Conservation (phyloP, 2,888 invertebrate genomes). For the Acleris holmiana region DNA sequence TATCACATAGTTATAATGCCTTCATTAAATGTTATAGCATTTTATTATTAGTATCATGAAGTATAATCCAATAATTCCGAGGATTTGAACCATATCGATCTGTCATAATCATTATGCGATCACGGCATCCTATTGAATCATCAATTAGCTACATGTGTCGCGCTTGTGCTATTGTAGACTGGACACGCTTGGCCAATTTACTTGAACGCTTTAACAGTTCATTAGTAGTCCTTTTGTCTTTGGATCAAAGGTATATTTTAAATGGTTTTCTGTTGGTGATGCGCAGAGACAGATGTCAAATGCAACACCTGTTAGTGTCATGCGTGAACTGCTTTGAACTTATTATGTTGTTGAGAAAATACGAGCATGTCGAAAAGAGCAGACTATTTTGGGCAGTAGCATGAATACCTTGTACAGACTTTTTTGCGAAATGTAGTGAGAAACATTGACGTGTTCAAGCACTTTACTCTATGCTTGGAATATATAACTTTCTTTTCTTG, state of each 20-base stretch:
- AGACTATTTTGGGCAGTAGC: conserved; percentile 1
- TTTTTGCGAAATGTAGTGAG: too few relatives aligned
- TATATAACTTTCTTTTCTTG: too few relatives aligned
- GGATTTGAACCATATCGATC: background rate
- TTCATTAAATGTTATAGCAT: background rate
- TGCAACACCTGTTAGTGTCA: conserved; percentile 34
- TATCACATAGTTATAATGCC: background rate
- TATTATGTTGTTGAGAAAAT: conserved; percentile 25
- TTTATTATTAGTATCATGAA: too few relatives aligned
- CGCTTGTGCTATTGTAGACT: conserved; percentile 39
- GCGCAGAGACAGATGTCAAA: conserved; percentile 23
- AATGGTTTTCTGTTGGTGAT: conserved; percentile 14
- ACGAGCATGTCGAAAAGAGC: conserved; percentile 22
- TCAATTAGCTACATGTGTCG: conserved; percentile 27
- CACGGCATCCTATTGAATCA: conserved; percentile 22
- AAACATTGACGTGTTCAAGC: too few relatives aligned
- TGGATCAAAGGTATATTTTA: conserved; percentile 36
- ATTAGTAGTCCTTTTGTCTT: conserved; percentile 32
- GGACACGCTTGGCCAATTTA: conserved; percentile 32
- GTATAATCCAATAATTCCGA: conserved; percentile 10
- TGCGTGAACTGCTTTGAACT: conserved; percentile 23
- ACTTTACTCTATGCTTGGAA: too few relatives aligned
- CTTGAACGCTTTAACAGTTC: conserved; percentile 24
- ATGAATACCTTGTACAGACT: background rate
- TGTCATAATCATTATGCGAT: conserved; percentile 5